Evolutionary conservation across 2,113 vertebrate genomes (phyloP), one percentile per base, ranked within the genome.

Genomic region (Anarhynchus alexandrinus): DNA sequence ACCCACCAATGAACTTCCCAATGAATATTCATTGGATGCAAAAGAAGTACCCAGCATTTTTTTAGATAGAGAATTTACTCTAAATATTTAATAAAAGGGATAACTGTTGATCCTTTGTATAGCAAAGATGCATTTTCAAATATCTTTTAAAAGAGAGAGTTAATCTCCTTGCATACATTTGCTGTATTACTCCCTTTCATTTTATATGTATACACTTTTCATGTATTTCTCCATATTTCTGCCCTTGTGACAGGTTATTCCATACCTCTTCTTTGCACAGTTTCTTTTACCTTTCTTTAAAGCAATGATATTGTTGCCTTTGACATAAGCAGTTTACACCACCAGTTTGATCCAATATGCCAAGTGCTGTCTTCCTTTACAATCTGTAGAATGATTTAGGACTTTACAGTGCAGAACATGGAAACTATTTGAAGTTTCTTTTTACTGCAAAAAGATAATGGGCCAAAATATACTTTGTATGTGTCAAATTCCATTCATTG

Each of bases 11-110:
- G 97, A 97, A 96, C 94, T 97, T 97, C 96, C 51, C 96, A 97
- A 98, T 98, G 97, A 98, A 98, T 98, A 98, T 98, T 98, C 97
- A 98, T 95, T 96, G 96, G 94, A 98, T 97, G 97, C 95, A 98
- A 97, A 98, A 97, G 94, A 97, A 97, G 91, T 94, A 59, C 71
- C 82, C 84, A 38, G 94, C 47, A 77, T 94, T 94, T 97, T 96
- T 96, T 84, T 55, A 90, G 96, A 93, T 59, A 84, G 91, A 79
- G 40, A 91, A 92, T 96, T 95, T 96, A 64, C 67, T 95, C 82
- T 94, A 96, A 93, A 97, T 97, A 97, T 96, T 96, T 94, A 86
- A 93, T 96, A 83, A 69, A 84, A 96, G 21, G 51, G 40, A 38
- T 83, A 74, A 59, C 12, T 42, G 22, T 81, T 78, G 43, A 40